A percentile compares a stretch with the other conserved stretches of the same genome.
Evolutionary conservation across 2,888 invertebrate genomes (phyloP).

Genomic region (Zelleria hepariella): DNA sequence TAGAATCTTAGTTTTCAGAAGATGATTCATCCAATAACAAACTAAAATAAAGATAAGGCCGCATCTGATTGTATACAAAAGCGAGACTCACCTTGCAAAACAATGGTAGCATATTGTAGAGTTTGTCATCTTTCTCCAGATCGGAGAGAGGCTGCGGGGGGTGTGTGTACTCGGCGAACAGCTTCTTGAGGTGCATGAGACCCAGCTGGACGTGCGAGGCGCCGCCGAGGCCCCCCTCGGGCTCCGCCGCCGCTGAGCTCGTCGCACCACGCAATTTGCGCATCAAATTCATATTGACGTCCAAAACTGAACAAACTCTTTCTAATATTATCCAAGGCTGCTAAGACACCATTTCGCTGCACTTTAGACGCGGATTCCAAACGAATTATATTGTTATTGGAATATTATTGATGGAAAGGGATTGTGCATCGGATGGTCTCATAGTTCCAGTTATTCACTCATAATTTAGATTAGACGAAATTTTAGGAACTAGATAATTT

Average conservation of each 20-base stretch:
- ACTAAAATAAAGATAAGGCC: too few relatives aligned
- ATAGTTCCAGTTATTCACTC: background rate
- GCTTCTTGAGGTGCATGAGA: constrained; percentile 95
- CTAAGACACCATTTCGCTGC: background rate
- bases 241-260: constrained; percentile 63
- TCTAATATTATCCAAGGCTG: background rate
- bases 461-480: constrained; percentile 1
- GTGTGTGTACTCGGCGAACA: constrained; percentile 95
- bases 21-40: background rate
- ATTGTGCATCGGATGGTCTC: background rate
- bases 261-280: constrained; percentile 83
- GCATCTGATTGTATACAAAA: background rate
- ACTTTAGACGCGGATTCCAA: background rate
- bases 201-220: constrained; percentile 90
- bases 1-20: background rate
- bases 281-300: constrained; percentile 87
- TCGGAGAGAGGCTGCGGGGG: constrained; percentile 86
- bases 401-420: background rate
- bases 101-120: constrained; percentile 97
- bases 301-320: background rate
- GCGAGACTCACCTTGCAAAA: constrained; percentile 94
- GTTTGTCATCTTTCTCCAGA: constrained; percentile 89
- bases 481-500: constrained; percentile 1
- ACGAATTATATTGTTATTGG: background rate
- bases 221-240: constrained; percentile 73